Evolutionary conservation across 2,888 invertebrate genomes (phyloP), one percentile per base, ranked within the genome.

Genomic region (Clusia tigrina): DNA sequence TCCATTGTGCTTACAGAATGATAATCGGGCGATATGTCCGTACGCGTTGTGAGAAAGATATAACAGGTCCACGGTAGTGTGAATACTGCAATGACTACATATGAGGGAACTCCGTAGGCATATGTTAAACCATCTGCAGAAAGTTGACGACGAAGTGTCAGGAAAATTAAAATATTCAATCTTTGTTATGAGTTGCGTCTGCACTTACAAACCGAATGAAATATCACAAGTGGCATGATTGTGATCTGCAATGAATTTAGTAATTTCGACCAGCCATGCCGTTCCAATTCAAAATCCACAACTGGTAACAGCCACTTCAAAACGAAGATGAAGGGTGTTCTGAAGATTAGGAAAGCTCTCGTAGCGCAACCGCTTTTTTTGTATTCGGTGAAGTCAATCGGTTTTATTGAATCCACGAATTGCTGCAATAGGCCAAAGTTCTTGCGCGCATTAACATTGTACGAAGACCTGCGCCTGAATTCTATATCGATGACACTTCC

Each of bases 271-370:
- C 78, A 76, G 15, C 74, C 70, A 32, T 74, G 70, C 2, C 67
- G 67, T 12, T 67, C 65, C 17, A 48, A 6, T 18, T 70, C 72
- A 51, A 72, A 69, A 18, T 74, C 69, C 12, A 73, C 72, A 15
- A 67, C 61, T 0, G 77, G 78, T n/a, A 77, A 66, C 1, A 88
- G 83, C 6, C 89, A 71, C 54, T 85, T 85, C 9, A 89, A 80
- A 0, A 86, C 1, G 18, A 89, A 69, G 68, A 86, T 79, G 0
- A 86, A 79, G 0, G 89, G 88, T 58, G 85, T 78, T 73, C 86
- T 85, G 22, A 86, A 1, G 2, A 69, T 1, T 0, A 68, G 46
- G 2, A 48, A 3, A 2, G 15, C 18, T 22, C 20, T 48, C 5
- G 15, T 48, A 2, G 22, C 63, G 65, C 0, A 60, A 0, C 23